Conservation (phyloP, 2,113 vertebrate genomes). For the Xenopus borealis region DNA sequence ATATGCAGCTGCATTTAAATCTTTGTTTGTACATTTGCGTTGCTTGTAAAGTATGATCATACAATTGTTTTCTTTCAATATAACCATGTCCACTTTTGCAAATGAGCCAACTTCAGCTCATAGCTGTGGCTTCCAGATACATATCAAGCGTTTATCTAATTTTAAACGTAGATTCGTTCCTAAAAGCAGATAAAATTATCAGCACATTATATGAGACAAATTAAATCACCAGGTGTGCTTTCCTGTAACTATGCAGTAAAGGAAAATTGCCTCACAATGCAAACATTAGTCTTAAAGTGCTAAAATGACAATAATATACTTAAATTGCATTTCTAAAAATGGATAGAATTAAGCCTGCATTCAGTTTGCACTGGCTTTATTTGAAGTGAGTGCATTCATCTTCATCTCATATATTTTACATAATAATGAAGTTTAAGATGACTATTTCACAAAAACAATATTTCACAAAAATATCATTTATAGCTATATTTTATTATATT, state of each 20-base stretch:
- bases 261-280: slow-evolving; percentile 40
- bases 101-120: slow-evolving; percentile 16
- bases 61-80: not conserved
- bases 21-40: slow-evolving; percentile 1
- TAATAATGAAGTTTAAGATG: too few relatives aligned
- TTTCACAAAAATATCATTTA: too few relatives aligned
- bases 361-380: slow-evolving; percentile 20
- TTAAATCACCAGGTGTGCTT: slow-evolving; percentile 45
- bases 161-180: slow-evolving; percentile 42
- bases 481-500: too few relatives aligned
- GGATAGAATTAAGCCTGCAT: slow-evolving; percentile 29
- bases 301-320: slow-evolving; percentile 46
- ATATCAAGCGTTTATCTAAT: slow-evolving; percentile 35
- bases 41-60: not conserved
- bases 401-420: too few relatives aligned
- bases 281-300: slow-evolving; percentile 44
- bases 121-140: slow-evolving; percentile 26
- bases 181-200: slow-evolving; percentile 42
- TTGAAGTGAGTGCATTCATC: too few relatives aligned
- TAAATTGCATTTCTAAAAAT: slow-evolving; percentile 47
- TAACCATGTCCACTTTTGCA: slow-evolving; percentile 9
- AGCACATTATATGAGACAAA: slow-evolving; percentile 36
- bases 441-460: too few relatives aligned
- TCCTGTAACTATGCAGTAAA: slow-evolving; percentile 31
- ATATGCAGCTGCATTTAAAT: not conserved